These are phyloP conservation scores for Megaceryle maxima DNA, from an alignment of 2,113 vertebrate species.

Conservation along the genomic window DNA sequence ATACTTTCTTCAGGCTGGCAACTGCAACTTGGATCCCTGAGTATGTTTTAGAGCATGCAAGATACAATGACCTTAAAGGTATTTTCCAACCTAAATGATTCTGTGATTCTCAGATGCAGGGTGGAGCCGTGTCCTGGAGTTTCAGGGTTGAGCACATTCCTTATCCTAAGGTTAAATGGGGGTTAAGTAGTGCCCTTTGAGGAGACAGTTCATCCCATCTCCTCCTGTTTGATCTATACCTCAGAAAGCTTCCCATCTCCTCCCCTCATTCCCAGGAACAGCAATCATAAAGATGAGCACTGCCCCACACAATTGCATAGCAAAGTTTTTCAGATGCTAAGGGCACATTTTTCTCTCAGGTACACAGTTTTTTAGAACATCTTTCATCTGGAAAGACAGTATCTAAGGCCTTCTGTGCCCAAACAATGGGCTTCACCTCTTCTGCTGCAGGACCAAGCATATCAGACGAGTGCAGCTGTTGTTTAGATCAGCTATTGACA, in stretches of 20 bases:
- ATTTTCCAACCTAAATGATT: neutral
- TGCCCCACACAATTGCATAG: neutral
- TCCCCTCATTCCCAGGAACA: neutral
- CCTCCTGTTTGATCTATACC: neutral
- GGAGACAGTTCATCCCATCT: neutral
- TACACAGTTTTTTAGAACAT: neutral
- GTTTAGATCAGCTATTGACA: neutral
- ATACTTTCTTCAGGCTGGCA: neutral
- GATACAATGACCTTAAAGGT: neutral
- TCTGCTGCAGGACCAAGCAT: neutral
- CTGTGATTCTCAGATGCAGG: neutral
- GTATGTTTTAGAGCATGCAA: neutral
- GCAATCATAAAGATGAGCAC: neutral
- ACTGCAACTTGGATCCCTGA: neutral
- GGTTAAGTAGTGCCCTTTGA: neutral
- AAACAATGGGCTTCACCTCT: neutral
- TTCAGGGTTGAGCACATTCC: neutral
- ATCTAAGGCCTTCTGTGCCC: neutral
- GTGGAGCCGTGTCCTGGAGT: neutral
- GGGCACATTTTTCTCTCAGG: neutral
- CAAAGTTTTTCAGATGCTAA: neutral
- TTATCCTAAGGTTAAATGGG: neutral
- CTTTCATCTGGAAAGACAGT: neutral
- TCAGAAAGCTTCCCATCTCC: neutral
- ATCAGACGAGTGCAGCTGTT: neutral